Conservation (phyloP, 2,888 invertebrate species). For the Drosophila atripex region DNA sequence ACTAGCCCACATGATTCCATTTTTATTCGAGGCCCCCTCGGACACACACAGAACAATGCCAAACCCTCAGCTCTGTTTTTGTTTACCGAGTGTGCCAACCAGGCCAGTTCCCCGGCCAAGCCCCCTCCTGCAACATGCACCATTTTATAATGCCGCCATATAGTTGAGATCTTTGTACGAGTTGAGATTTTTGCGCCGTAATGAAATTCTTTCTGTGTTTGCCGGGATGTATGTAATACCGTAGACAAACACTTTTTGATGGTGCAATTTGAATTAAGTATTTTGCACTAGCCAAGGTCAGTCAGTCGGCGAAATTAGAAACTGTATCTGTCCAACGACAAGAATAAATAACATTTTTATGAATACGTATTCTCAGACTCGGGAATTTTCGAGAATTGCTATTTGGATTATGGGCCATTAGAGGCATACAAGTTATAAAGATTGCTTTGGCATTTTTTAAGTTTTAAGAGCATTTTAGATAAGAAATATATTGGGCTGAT, state of each 20-base stretch:
- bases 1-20: slow-evolving; percentile 16
- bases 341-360: not conserved
- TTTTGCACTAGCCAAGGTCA: slow-evolving; percentile 48
- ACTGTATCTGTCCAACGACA: slow-evolving; percentile 11
- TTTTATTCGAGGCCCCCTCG: slow-evolving; percentile 23
- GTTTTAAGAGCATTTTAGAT: not conserved
- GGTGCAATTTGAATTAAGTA: slow-evolving; percentile 55
- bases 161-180: slow-evolving; percentile 42
- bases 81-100: slow-evolving; percentile 43
- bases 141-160: slow-evolving; percentile 51
- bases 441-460: not conserved
- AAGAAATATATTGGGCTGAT: not conserved
- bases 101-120: slow-evolving; percentile 14
- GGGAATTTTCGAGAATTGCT: not conserved
- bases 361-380: not conserved
- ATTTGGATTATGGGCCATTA: not conserved
- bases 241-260: slow-evolving; percentile 58
- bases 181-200: slow-evolving; percentile 56
- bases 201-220: slow-evolving; percentile 42
- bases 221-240: slow-evolving; percentile 52
- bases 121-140: not conserved
- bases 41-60: slow-evolving; percentile 27
- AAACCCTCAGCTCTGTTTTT: slow-evolving; percentile 29
- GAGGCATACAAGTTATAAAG: not conserved
- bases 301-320: slow-evolving; percentile 9